Base-by-base conservation (phyloP, 2,888 invertebrate species). In the Meta bourneti region DNA sequence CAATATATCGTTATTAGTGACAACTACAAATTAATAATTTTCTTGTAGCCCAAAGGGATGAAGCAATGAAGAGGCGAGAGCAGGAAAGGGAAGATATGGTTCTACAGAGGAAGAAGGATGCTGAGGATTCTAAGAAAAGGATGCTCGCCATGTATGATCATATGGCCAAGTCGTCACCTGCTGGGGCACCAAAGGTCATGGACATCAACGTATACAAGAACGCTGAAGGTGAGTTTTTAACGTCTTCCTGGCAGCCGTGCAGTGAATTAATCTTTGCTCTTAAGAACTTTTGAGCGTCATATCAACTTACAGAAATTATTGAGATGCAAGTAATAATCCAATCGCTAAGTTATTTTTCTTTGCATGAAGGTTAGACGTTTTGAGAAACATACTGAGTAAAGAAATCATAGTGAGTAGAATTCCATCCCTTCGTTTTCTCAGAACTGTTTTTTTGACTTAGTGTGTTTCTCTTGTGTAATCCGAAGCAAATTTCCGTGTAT, bases 71-170 rank as follows among this genome's bases (percentile, higher is more conserved):
- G 70, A 93, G 93, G 72, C 80, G 94, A 6, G 93, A 93, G 51
- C 90, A 94, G 48, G 93, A 93, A 7, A 93, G 94, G 0, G 94
- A 94, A 70, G 93, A 93, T 6, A 84, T 93, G 85, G 91, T 94
- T 13, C 89, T 93, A 11, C 89, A 93, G 87, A 93, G 94, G 70
- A 94, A 94, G 82, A 93, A 94, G 54, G 94, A 94, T 91, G 95
- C 95, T 0, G 95, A 95, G 71, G 94, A 94, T 54, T 94, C 94
- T 75, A 95, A 95, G 91, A 94, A 94, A 88, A 93, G 94, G 84
- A 95, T 94, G 90, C 86, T 95, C 92, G 94, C 94, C 61, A 94
- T 94, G 93, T 95, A 95, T 92, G 94, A 95, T 90, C 94, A 94
- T 69, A 94, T 94, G 94, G 95, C 94, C 52, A 94, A 94, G 85